Base-by-base conservation (phyloP, 2,888 invertebrate genomes). In the Euplagia quadripunctaria region DNA sequence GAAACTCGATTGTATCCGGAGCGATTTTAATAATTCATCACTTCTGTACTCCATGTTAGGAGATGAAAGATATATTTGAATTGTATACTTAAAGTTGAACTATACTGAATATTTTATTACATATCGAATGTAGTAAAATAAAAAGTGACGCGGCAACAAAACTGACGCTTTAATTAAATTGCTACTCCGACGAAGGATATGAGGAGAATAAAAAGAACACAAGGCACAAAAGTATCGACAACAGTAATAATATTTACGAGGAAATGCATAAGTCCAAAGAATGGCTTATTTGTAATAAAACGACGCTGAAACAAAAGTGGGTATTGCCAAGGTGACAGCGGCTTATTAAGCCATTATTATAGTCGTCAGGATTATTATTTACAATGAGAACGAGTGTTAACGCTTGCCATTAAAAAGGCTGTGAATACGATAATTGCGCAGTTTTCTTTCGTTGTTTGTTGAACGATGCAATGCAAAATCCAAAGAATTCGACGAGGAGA, bases 21-120 rank as follows among this genome's bases (percentile, higher is more conserved):
- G 94, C 92, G 93, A 93, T 93, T 95, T 95, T 94, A 95, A 95
- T 95, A 95, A 94, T 95, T 94, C 94, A 95, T 94, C 91, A 91
- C 87, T 89, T 87, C 86, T 87, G 86, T 89, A 88, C 88, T 89
- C 81, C 80, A 85, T 82, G 86, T 89, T 83, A 88, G 81, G 84
- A 89, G 84, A 89, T 84, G 86, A 88, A 88, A 87, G 83, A 88
- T 87, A 85, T 85, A 85, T 89, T 89, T 88, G 87, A 89, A 88
- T 86, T 61, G 61, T 66, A 58, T n/a, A 78, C 66, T 75, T 69
- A 74, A 77, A 79, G 75, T 75, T 72, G 64, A 73, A 66, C 31
- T 49, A 61, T 68, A 75, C 72, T 76, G 79, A 82, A 82, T 79
- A 79, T 72, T 79, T 81, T 75, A 70, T 71, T 68, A 64, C 63